Percentiles rank a stretch among this genome's conserved stretches.
Evolutionary conservation across 2,888 invertebrate genomes (phyloP).

Genomic region (Macrosiphum euphorbiae): DNA sequence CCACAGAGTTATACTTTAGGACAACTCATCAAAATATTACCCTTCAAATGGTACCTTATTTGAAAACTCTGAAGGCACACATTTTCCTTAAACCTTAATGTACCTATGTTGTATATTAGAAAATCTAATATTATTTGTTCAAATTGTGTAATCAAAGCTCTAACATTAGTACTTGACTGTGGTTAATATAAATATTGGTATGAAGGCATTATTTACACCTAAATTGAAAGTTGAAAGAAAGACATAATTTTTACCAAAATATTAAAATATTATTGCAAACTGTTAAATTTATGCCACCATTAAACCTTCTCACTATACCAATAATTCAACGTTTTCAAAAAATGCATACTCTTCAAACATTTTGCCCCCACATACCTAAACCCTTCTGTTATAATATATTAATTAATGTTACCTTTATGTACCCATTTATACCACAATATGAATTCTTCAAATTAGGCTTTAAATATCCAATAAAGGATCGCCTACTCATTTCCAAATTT

Average conservation of each 20-base stretch:
- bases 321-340: background rate
- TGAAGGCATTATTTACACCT: background rate
- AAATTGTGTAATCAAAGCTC: background rate
- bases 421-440: background rate
- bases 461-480: background rate
- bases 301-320: background rate
- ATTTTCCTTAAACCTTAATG: background rate
- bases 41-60: background rate
- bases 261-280: background rate
- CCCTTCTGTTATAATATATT: background rate
- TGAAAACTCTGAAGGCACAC: background rate
- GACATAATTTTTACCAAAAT: background rate
- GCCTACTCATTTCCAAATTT: background rate
- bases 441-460: background rate
- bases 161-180: background rate
- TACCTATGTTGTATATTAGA: background rate
- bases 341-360: background rate
- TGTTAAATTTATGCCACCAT: background rate
- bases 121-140: background rate
- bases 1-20: background rate
- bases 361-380: background rate
- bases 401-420: background rate
- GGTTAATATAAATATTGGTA: background rate
- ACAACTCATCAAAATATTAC: background rate
- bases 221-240: background rate